Percentiles rank a stretch among this genome's conserved stretches.
These are phyloP conservation scores for Tenrec ecaudatus DNA, from an alignment of 2,113 vertebrate genomes.

Conservation along the genomic window DNA sequence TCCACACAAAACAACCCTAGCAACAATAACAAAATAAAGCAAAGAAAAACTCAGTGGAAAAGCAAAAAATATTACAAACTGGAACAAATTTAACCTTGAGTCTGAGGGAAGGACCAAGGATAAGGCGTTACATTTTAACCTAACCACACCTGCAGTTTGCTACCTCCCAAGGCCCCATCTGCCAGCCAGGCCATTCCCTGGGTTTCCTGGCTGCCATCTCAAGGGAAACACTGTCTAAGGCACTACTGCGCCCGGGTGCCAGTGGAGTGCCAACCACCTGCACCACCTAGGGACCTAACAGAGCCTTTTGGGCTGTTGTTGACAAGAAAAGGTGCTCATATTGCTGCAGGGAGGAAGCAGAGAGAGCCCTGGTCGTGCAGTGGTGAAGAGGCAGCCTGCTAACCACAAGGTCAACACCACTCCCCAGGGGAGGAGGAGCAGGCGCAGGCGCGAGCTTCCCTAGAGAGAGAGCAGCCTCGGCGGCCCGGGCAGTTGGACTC, in stretches of 20 bases:
- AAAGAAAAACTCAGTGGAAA: no score
- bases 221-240: neutral
- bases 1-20: no score
- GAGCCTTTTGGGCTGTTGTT: slow-evolving; percentile 13
- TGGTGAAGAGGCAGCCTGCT: neutral
- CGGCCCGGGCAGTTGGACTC: neutral
- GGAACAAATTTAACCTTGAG: no score
- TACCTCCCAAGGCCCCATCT: no score
- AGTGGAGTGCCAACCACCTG: neutral
- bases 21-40: no score
- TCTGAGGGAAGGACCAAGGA: no score
- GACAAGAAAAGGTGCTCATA: slow-evolving; percentile 5
- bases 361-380: neutral
- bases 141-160: no score
- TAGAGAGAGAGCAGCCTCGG: neutral
- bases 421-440: neutral
- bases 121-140: no score
- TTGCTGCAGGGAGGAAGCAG: neutral
- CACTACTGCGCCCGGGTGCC: neutral
- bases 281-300: neutral
- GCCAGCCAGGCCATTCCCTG: no score
- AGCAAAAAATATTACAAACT: no score
- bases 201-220: neutral
- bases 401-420: neutral
- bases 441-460: neutral